Conservation (phyloP, 2,113 vertebrate genomes). For the Ancistrus triradiatus region DNA sequence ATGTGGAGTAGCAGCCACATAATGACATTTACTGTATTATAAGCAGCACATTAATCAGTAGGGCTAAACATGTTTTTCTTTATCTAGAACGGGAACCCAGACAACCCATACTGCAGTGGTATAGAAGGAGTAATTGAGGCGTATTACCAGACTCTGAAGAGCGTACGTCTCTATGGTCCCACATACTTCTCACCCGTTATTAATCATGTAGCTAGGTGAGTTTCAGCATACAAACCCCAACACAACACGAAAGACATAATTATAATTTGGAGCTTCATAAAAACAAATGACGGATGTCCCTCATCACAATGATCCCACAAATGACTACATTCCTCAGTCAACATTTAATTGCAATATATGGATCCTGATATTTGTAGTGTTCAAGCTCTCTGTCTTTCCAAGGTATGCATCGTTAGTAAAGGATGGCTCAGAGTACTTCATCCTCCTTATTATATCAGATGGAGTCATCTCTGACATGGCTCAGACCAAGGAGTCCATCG, state of each 20-base stretch:
- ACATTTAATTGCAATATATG: no score
- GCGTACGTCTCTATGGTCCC: constrained; percentile 88
- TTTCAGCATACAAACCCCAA: constrained; percentile 3
- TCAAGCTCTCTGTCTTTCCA: background rate
- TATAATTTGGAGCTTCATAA: background rate
- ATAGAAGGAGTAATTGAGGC: constrained; percentile 96
- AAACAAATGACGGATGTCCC: background rate
- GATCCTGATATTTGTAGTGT: no score
- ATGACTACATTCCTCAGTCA: no score
- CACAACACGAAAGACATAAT: background rate
- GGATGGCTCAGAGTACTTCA: constrained; percentile 95
- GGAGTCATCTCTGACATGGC: constrained; percentile 98
- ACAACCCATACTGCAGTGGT: constrained; percentile 91
- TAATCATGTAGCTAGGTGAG: constrained; percentile 94
- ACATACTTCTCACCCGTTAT: constrained; percentile 97
- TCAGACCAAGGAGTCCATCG: constrained; percentile 95
- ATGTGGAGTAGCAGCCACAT: no score
- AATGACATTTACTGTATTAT: no score
- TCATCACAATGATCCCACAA: no score
- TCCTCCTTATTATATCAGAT: constrained; percentile 94
- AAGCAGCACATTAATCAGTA: no score
- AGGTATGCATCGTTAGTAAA: constrained; percentile 90
- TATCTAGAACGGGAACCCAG: constrained; percentile 88
- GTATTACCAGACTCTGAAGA: constrained; percentile 91
- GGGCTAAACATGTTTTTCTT: constrained; percentile 26